A percentile compares a stretch with the other conserved stretches of the same genome.
phyloP scores from a whole-genome alignment of 2,888 invertebrate genomes.

The Carabus problematicus region DNA sequence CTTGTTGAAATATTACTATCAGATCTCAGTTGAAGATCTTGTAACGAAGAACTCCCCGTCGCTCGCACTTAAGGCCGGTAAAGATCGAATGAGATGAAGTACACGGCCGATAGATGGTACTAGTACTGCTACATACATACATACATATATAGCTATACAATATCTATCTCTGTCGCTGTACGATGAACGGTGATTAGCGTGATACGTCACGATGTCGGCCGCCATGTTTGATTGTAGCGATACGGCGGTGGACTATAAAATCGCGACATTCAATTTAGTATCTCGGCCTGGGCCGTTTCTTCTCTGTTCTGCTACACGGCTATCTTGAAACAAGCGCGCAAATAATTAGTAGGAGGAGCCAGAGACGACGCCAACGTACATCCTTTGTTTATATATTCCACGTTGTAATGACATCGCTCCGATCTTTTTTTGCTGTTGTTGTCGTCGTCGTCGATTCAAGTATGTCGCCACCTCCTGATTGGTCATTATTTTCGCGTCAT shows the following conservation, averaged over 20 bases:
- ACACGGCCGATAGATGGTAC: too few relatives aligned
- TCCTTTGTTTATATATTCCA: constrained; percentile 35
- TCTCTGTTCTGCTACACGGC: too few relatives aligned
- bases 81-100: too few relatives aligned
- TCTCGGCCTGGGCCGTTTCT: constrained; percentile 17
- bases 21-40: too few relatives aligned
- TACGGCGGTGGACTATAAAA: constrained; percentile 34
- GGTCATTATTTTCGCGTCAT: constrained; percentile 37
- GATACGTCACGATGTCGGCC: constrained; percentile 40
- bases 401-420: constrained; percentile 28
- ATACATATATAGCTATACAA: too few relatives aligned
- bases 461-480: constrained; percentile 26
- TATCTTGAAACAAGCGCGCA: constrained; percentile 25
- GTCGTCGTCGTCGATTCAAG: constrained; percentile 28
- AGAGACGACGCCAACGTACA: constrained; percentile 22
- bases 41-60: too few relatives aligned
- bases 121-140: too few relatives aligned
- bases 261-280: constrained; percentile 41
- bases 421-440: constrained; percentile 21
- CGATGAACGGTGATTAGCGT: constrained; percentile 21
- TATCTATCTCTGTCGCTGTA: too few relatives aligned
- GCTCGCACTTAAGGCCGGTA: too few relatives aligned
- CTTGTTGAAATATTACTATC: too few relatives aligned
- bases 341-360: constrained; percentile 36
- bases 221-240: constrained; percentile 39